These are phyloP conservation scores for Rhabdomys dilectus DNA, from an alignment of 2,113 vertebrate species.

Conservation along the genomic window DNA sequence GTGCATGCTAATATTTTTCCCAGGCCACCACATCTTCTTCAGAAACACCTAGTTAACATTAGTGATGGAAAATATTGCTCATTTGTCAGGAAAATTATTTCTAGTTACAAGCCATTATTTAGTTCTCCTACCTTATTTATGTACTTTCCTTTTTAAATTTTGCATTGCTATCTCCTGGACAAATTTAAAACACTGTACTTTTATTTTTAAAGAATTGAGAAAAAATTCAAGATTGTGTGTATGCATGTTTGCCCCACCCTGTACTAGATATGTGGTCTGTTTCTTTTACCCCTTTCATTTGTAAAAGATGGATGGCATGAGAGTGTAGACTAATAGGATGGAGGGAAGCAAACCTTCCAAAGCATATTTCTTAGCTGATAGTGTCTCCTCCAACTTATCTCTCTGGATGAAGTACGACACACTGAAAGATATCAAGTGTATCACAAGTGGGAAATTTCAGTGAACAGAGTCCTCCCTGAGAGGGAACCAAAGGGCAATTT, in stretches of 20 bases:
- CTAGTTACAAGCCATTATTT: background rate
- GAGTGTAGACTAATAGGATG: slow-evolving; percentile 22
- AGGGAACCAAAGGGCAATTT: background rate
- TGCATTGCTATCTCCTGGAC: background rate
- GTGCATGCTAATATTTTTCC: background rate
- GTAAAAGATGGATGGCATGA: background rate
- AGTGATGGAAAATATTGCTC: background rate
- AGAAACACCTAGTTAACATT: background rate
- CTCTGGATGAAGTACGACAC: background rate
- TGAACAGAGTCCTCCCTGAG: background rate
- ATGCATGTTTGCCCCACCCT: too few relatives aligned
- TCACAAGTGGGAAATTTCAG: background rate
- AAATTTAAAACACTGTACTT: background rate
- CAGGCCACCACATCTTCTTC: background rate
- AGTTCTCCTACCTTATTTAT: background rate
- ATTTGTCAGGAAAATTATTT: slow-evolving; percentile 39
- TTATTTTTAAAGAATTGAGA: slow-evolving; percentile 1
- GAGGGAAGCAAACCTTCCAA: background rate
- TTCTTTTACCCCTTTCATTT: slow-evolving; percentile 44
- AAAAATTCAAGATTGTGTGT: background rate
- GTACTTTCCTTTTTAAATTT: background rate
- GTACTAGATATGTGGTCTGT: background rate
- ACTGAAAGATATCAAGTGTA: background rate
- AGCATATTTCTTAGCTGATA: slow-evolving; percentile 14
- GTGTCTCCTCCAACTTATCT: background rate